Conservation (phyloP, 30 jellyfish, hydroid and myxozoan genomes). For the Turritopsis dohrnii region DNA sequence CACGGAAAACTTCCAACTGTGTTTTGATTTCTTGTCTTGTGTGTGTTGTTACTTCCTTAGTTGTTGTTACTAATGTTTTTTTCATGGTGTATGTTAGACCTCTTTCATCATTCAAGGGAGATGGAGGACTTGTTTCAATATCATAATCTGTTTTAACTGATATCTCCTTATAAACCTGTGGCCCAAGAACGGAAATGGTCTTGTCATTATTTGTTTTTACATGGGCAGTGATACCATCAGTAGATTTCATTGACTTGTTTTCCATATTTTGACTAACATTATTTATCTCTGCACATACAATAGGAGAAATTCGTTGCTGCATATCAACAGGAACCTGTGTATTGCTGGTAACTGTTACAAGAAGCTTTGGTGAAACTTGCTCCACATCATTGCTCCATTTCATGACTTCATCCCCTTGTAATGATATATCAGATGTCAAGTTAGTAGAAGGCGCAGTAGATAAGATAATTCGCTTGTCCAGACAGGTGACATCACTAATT, state of each 20-base stretch:
- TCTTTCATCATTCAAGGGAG: constrained; percentile 50
- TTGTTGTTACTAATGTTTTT: constrained; percentile 82
- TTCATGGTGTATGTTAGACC: constrained; percentile 66
- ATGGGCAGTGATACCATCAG: constrained; percentile 8
- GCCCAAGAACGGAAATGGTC: constrained; percentile 62
- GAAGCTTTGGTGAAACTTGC: constrained; percentile 64
- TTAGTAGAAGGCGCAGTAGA: not conserved
- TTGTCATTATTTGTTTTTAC: constrained; percentile 34
- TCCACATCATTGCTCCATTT: constrained; percentile 74
- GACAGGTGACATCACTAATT: constrained; percentile 11
- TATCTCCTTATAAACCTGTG: constrained; percentile 65
- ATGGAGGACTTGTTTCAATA: constrained; percentile 78
- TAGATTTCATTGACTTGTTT: not conserved
- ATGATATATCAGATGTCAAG: constrained; percentile 40
- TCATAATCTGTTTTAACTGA: constrained; percentile 84
- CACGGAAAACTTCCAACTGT: constrained; percentile 73
- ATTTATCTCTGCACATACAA: constrained; percentile 70
- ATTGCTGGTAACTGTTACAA: constrained; percentile 80
- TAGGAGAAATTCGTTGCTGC: constrained; percentile 74
- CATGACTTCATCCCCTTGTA: constrained; percentile 63
- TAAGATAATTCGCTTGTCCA: constrained; percentile 12
- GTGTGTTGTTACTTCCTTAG: constrained; percentile 88
- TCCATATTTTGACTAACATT: constrained; percentile 16
- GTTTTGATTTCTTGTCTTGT: constrained; percentile 74
- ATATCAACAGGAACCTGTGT: constrained; percentile 64